Base-by-base conservation (phyloP, 2,888 invertebrate genomes). In the Trichogramma dendrolimi region DNA sequence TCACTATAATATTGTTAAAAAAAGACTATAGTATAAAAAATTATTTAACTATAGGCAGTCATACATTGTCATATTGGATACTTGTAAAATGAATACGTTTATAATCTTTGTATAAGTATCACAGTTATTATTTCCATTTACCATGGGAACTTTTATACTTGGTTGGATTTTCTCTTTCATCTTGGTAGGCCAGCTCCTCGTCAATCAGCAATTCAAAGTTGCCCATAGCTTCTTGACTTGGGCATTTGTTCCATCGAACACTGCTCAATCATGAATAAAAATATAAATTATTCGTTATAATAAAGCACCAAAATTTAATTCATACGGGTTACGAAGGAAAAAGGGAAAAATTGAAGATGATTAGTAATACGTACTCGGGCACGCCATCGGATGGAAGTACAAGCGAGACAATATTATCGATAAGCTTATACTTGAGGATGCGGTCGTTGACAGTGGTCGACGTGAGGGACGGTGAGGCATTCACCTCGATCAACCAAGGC, bases 401-500 rank as follows among this genome's bases (percentile, higher is more conserved):
- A 47, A 96, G 88, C 6, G 93, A 91, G 70, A 96, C 83, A 69
- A 96, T 92, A 77, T 96, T 95, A 75, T 95, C 95, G 68, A 96
- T 91, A 53, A 97, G 82, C 80, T 95, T 94, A 74, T 94, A 92
- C 76, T 97, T 96, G 71, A 96, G 83, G 73, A 95, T 94, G 69
- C 96, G 83, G 80, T 97, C 96, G 73, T 94, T 94, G 0, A 92
- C 91, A 0, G 96, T 97, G 0, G 96, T 97, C 0, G 96, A 93
- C 1, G 95, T 92, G 65, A 96, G 79, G 0, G 96, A 95, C 0
- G 96, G 96, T 0, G 96, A 96, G 1, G 96, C 94, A 76, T 96
- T 96, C n/a, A 60, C 61, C 72, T 79, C 79, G 38, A 79, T 77
- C 2, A 79, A 66, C 79, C 79, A 96, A 0, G 96, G 96, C 76